These are phyloP conservation scores for Thunnus maccoyii DNA, from an alignment of 2,113 vertebrate genomes.

Conservation along the genomic window DNA sequence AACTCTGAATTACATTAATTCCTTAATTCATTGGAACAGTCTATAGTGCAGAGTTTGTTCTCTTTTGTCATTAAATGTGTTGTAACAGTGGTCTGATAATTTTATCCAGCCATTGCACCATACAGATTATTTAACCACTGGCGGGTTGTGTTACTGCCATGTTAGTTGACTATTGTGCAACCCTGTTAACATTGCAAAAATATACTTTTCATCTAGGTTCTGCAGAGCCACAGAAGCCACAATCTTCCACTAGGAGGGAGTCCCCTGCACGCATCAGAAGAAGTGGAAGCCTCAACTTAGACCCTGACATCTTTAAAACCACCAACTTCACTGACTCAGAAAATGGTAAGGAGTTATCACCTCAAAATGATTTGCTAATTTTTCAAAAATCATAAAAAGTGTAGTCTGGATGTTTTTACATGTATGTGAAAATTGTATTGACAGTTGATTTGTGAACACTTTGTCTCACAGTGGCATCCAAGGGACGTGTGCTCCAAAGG, in stretches of 20 bases:
- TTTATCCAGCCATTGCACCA: neutral
- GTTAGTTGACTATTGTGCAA: neutral
- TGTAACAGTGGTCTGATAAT: too few relatives aligned
- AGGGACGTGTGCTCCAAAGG: constrained; percentile 79
- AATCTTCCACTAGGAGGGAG: constrained; percentile 78
- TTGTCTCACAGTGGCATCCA: constrained; percentile 77
- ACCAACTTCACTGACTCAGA: constrained; percentile 82
- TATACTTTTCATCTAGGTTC: constrained; percentile 60
- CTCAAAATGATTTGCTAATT: neutral
- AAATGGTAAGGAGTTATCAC: constrained; percentile 81
- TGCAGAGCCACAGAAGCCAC: constrained; percentile 80
- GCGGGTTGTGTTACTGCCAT: neutral
- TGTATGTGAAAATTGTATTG: too few relatives aligned
- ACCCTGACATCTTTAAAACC: constrained; percentile 86
- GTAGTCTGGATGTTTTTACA: too few relatives aligned
- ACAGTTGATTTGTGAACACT: constrained; percentile 20
- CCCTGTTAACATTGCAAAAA: neutral
- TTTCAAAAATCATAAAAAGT: too few relatives aligned
- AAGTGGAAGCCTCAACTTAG: constrained; percentile 90
- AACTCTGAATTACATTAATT: too few relatives aligned
- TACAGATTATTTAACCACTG: neutral
- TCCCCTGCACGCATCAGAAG: constrained; percentile 77
- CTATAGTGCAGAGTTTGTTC: too few relatives aligned
- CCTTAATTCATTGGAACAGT: too few relatives aligned
- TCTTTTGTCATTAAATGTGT: too few relatives aligned